Base-by-base conservation (phyloP, 2,888 invertebrate genomes). In the Agriotes lineatus region DNA sequence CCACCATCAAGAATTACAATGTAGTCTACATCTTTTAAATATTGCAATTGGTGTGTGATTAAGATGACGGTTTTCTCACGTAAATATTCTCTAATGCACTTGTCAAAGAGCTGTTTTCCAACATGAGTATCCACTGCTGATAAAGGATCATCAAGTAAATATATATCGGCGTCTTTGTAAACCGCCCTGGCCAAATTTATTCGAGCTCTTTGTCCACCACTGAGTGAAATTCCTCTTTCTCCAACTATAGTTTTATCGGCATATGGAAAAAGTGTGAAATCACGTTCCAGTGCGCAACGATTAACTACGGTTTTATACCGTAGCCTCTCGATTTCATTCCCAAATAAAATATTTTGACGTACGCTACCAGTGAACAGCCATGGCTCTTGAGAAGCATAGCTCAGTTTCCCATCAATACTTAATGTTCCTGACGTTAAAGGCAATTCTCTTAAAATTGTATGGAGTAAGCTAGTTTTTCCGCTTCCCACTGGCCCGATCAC, bases 31-130 rank as follows among this genome's bases (percentile, higher is more conserved):
- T 88, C 85, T 76, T 89, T 90, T 6, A 93, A 85, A 75, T 92
- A 94, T 81, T 96, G 95, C 57, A 95, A 83, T 81, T 96, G 96
- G 85, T 96, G 95, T 0, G 95, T 96, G 2, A 94, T 91, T 64
- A 95, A 84, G 52, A 95, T 86, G 0, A 92, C 89, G 6, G 93
- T 91, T 81, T 92, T 91, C n/a, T 88, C 87, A 39, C 86, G 86
- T 61, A 95, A 82, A 76, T 86, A 87, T 77, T 83, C 84, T 59
- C 78, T 83, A 35, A 92, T 88, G 76, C 91, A 93, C 79, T 88
- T 87, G 72, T 92, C 89, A 81, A 92, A 92, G 37, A 93, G 86
- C 75, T 90, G 88, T 75, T 88, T 87, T 0, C 91, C 90, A 2
- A 93, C 92, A 75, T 90, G 88, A 0, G 90, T 86, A 77, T 93